Evolutionary conservation across 2,113 vertebrate species (phyloP), one percentile per base, ranked within the genome.

Genomic region (Embiotoca jacksoni): DNA sequence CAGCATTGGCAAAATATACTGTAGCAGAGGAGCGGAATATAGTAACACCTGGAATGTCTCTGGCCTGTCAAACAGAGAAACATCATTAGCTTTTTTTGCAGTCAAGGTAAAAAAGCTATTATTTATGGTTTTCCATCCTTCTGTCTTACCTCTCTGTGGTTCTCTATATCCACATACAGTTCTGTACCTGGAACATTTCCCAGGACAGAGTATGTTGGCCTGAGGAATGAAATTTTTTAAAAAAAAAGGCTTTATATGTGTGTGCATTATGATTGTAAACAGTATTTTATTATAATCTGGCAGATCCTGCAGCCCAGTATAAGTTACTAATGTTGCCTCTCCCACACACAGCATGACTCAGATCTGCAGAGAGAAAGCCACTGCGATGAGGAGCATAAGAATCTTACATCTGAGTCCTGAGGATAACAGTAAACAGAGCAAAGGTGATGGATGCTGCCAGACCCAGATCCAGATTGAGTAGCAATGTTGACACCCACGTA

Each of bases 1-100:
- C 98, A 49, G 97, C 96, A 0, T 99, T 99, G 74, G 98, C 97
- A 56, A 99, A 99, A 92, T 98, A 99, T n/a, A 99, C 3, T 0
- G 98, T 98, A 57, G 95, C 92, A 0, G 97, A 97, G 9, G 97
- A 99, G 55, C 91, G 95, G 89, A 99, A 99, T 82, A 99, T 96
- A 80, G 96, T 99, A 81, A 99, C 92, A 0, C 98, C 97, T 0
- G 96, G 96, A 80, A 99, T 80, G 75, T 97, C 95, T 76, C 85
- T 95, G 47, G 94, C 97, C 98, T 99, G 82, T 32, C 69, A 83
- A 60, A 50, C 5, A 81, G 68, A 52, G 30, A 75, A 53, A 58
- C 5, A 37, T 37, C 1, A 14, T 61, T 32, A 23, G 6, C 3
- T 46, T 49, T 15, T 15, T 72, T 55, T 15, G 32, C 23, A 63